Percentiles rank a stretch among this genome's conserved stretches.
These are phyloP conservation scores for Aphaenogaster rudis DNA, from an alignment of 1,140 invertebrate species.

Conservation along the genomic window DNA sequence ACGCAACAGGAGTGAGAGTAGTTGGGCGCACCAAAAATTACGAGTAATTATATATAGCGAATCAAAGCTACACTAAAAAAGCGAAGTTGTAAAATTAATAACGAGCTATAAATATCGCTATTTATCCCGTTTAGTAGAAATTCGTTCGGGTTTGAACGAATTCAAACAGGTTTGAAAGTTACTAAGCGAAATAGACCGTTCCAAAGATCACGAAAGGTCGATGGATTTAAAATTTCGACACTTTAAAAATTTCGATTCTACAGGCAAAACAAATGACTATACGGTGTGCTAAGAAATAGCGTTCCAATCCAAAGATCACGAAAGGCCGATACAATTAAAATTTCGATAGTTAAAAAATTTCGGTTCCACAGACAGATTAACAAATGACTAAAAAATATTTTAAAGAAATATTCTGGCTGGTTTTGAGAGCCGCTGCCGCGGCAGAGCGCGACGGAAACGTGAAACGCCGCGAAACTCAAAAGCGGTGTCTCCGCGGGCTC, in stretches of 20 bases:
- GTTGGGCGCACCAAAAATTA: not conserved
- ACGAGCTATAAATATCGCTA: not conserved
- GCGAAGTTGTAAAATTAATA: not conserved
- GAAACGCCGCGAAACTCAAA: slow-evolving; percentile 45
- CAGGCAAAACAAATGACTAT: not conserved
- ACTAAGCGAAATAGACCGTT: not conserved
- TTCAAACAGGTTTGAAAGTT: slow-evolving; percentile 15
- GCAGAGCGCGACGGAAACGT: slow-evolving; percentile 30
- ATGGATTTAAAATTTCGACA: not conserved
- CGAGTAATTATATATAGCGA: slow-evolving; percentile 1
- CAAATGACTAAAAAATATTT: not conserved
- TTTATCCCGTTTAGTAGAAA: not conserved
- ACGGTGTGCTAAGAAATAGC: not conserved
- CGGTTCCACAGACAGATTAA: not conserved
- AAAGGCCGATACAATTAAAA: too few relatives aligned
- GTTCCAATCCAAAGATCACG: too few relatives aligned
- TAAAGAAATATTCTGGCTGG: not conserved
- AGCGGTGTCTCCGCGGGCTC: slow-evolving; percentile 67
- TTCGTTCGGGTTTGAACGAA: not conserved
- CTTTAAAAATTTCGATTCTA: not conserved
- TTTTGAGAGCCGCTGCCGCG: slow-evolving; percentile 7
- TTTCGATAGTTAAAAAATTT: not conserved
- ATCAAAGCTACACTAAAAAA: not conserved
- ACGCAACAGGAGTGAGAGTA: not conserved
- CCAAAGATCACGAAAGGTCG: not conserved